These are phyloP conservation scores for Saccostrea echinata DNA, from an alignment of 1,140 invertebrate genomes.

Conservation along the genomic window DNA sequence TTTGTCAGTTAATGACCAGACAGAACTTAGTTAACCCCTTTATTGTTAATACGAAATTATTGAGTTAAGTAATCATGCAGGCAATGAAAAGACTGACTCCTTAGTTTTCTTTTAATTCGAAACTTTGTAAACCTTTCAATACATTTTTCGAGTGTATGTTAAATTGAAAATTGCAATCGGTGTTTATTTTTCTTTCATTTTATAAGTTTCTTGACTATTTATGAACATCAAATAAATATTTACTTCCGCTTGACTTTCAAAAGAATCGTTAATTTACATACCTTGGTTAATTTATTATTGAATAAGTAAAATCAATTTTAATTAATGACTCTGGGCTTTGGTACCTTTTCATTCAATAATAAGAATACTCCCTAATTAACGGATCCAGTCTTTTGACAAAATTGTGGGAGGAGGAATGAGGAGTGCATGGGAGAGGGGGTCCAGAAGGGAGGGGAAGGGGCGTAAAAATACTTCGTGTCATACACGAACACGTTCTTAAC, in stretches of 20 bases:
- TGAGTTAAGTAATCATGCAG: not conserved
- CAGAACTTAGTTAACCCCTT: not conserved
- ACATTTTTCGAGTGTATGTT: not conserved
- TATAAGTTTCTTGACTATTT: not conserved
- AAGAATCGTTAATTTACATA: slow-evolving; percentile 16
- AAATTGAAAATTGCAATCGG: not conserved
- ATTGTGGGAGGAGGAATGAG: no score
- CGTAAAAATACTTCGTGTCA: no score
- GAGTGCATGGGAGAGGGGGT: no score
- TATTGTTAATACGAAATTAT: not conserved
- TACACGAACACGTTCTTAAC: no score
- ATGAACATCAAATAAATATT: slow-evolving; percentile 4
- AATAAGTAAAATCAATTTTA: slow-evolving; percentile 12
- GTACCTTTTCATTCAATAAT: no score
- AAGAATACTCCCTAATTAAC: no score
- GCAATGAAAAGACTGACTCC: not conserved
- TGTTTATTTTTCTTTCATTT: not conserved
- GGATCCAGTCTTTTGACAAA: no score
- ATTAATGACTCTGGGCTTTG: not conserved
- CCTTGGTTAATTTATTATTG: slow-evolving; percentile 17
- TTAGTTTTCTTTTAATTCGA: not conserved
- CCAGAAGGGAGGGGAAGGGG: no score
- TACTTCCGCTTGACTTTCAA: not conserved
- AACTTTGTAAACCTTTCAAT: not conserved
- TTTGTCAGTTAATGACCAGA: no score